A percentile compares a stretch with the other conserved stretches of the same genome.
Evolutionary conservation across 2,888 invertebrate genomes (phyloP).

Genomic region (Temnothorax unifasciatus): DNA sequence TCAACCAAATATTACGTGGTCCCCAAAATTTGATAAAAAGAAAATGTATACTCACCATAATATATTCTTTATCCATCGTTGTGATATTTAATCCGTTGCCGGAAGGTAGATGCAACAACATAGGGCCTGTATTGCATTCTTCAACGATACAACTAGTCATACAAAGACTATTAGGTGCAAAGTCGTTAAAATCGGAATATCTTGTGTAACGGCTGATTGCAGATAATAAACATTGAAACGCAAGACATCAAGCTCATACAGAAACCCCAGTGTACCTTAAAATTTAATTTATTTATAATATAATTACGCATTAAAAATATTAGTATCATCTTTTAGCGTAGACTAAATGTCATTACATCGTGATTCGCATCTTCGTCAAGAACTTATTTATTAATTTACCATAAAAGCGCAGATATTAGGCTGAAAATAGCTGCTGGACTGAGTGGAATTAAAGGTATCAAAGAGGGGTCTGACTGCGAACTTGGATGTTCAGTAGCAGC

Average conservation of each 20-base stretch:
- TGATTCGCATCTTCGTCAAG: not conserved
- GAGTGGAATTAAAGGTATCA: slow-evolving; percentile 89
- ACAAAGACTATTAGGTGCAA: slow-evolving; percentile 85
- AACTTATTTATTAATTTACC: slow-evolving; percentile 81
- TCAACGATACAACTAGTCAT: slow-evolving; percentile 90
- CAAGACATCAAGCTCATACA: slow-evolving; percentile 92
- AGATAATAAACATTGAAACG: slow-evolving; percentile 92
- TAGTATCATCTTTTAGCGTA: not conserved
- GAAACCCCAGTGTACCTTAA: slow-evolving; percentile 89
- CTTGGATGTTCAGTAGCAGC: slow-evolving; percentile 85
- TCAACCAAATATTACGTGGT: not conserved
- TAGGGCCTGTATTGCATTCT: slow-evolving; percentile 90
- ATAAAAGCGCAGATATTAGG: slow-evolving; percentile 89
- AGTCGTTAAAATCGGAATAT: slow-evolving; percentile 79
- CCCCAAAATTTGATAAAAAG: not conserved
- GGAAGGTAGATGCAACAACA: slow-evolving; percentile 90
- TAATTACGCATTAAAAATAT: not conserved
- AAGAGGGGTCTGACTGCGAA: slow-evolving; percentile 88
- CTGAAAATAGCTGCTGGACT: slow-evolving; percentile 90
- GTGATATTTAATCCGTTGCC: slow-evolving; percentile 88
- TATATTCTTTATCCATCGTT: slow-evolving; percentile 87
- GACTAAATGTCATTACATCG: not conserved
- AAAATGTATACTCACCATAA: slow-evolving; percentile 83
- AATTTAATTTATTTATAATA: slow-evolving; percentile 29
- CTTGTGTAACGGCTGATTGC: slow-evolving; percentile 88